Base-by-base conservation (phyloP, 2,113 vertebrate species). In the Chaetodon auriga region DNA sequence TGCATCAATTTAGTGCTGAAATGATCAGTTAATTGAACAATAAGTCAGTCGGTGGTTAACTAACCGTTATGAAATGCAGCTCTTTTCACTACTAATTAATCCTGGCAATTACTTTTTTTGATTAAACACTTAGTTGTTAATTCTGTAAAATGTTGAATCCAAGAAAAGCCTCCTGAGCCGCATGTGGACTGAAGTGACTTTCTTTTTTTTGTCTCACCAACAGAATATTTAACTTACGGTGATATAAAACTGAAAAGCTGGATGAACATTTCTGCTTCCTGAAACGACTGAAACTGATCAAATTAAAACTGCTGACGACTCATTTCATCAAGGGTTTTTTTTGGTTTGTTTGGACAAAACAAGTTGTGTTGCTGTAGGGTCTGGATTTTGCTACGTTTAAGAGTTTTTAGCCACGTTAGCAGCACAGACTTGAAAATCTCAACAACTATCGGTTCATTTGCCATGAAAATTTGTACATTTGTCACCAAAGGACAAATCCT, bases 81-180 rank as follows among this genome's bases (percentile, higher is more conserved):
- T 15, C 58, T 79, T 82, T 70, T 41, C 13, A 75, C 58, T 11
- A 57, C 11, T n/a, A 76, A 70, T 57, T 80, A 57, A 15, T 69
- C 0, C 4, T 0, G 41, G 21, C 1, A 0, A 3, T 74, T 74
- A 35, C 35, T 48, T 15, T 41, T 30, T 3, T 6, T 7, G 5
- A 57, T 55, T 43, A 80, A 71, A 71, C 9, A 35, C n/a, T 35
- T 7, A 18, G 16, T 55, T 55, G 23, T 55, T 70, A 7, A 41
- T 6, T 41, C 38, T 41, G 8, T 41, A 41, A 41, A 41, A 41
- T 8, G 38, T 41, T 7, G 5, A 41, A 41, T 5, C 15, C 30
- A 25, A 30, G n/a, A 45, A 36, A 45, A 30, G 16, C 13, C 16
- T 21, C 10, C 6, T 11, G 6, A 51, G 46, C 9, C 6, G 23